Evolutionary conservation across 2,797 vertebrate genomes (phyloP).

Genomic region (Anabas testudineus): DNA sequence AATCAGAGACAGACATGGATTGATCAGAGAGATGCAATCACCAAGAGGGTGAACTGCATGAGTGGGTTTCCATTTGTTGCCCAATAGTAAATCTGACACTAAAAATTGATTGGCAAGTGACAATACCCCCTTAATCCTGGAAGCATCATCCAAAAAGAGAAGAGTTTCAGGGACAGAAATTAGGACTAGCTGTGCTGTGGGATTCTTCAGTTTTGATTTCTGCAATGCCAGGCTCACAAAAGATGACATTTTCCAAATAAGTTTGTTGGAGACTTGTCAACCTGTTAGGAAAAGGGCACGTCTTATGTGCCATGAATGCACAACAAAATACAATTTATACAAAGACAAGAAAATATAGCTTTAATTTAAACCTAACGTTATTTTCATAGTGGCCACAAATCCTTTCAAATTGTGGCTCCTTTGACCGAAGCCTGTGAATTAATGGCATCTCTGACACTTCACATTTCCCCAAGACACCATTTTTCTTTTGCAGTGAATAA

Average conservation of each 20-base stretch:
- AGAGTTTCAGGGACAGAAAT: conserved; percentile 23
- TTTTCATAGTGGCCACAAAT: conserved; percentile 30
- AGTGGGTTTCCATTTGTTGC: conserved; percentile 67
- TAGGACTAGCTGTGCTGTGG: not conserved
- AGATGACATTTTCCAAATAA: not conserved
- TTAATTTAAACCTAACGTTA: conserved; percentile 16
- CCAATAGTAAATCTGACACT: conserved; percentile 53
- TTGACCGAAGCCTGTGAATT: conserved; percentile 46
- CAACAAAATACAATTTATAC: conserved; percentile 10
- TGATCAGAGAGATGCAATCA: conserved; percentile 68
- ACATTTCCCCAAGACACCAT: conserved; percentile 49
- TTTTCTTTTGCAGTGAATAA: conserved; percentile 50
- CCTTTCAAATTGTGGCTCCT: conserved; percentile 24
- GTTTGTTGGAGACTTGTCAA: conserved; percentile 10
- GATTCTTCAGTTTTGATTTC: conserved; percentile 21
- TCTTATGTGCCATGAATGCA: conserved; percentile 26
- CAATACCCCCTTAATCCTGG: conserved; percentile 37
- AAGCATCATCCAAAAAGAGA: conserved; percentile 1
- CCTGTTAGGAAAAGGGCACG: conserved; percentile 16
- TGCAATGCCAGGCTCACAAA: not conserved
- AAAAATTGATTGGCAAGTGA: conserved; percentile 66
- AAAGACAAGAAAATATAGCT: conserved; percentile 5
- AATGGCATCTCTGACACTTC: conserved; percentile 52
- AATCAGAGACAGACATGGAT: conserved; percentile 14
- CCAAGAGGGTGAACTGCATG: conserved; percentile 55